Base-by-base conservation (phyloP, 2,113 vertebrate genomes). In the Erinaceus europaeus region DNA sequence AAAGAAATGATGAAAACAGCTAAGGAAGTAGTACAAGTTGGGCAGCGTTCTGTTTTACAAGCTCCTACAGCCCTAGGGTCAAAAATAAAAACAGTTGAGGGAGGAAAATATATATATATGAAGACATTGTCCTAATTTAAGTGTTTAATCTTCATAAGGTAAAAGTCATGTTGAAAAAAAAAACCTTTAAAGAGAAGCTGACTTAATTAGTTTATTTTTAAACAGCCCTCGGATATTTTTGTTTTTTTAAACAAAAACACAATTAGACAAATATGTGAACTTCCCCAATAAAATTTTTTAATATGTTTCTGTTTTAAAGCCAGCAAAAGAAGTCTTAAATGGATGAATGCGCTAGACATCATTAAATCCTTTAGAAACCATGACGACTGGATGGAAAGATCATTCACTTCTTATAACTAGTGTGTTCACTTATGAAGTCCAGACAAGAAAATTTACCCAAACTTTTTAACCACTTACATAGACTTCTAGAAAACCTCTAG, bases 261-360 rank as follows among this genome's bases (percentile, higher is more conserved):
- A 83, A 89, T 88, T 68, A 87, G 46, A 82, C 42, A 80, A 90
- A 55, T 86, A 88, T 92, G 34, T 88, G 68, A 91, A 90, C 86
- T 90, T 27, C 84, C 71, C 75, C 68, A 82, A 79, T 91, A 73
- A 74, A 91, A 68, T 62, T 81, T 64, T 40, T 23, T 65, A 79
- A 53, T 74, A 69, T 50, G 36, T 65, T 86, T 93, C 65, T 91
- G 48, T 86, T 90, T 81, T 83, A 90, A 93, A 90, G 61, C 29
- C 23, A 78, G 69, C 25, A 68, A 78, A 40, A 69, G 38, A 61
- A 78, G 6, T 75, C 53, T 88, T 46, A 74, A 79, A 32, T 40
- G 29, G 36, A 32, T 40, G 29, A 32, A 32, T 62, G 14, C 23
- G 32, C 23, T 44, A 71, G 82, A 72, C n/a, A 79, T 40, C 46